phyloP scores from a whole-genome alignment of 1,140 invertebrate genomes.

The Drosophila teissieri region DNA sequence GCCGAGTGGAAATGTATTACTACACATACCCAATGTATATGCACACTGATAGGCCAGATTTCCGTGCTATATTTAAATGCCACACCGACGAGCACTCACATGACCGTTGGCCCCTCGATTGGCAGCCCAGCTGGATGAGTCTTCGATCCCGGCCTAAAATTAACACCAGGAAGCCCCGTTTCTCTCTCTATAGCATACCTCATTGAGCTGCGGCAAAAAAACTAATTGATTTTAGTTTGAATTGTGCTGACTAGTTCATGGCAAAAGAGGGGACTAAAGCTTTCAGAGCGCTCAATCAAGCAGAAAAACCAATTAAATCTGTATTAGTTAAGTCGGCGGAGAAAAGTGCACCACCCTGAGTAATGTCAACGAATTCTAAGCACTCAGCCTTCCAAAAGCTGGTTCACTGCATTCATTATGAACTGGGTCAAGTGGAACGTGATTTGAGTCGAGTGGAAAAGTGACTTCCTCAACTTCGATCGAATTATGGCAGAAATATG shows the following conservation, averaged over 20 bases:
- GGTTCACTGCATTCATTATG: conserved; percentile 19
- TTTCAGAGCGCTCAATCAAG: conserved; percentile 2
- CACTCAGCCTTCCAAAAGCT: conserved; percentile 40
- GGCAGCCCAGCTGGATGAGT: conserved; percentile 5
- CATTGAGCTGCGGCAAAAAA: conserved; percentile 10
- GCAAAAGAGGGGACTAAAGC: conserved; percentile 7
- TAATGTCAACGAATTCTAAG: conserved; percentile 44
- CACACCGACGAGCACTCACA: conserved; percentile 10
- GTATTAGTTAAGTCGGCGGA: conserved; percentile 10
- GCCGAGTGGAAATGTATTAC: conserved; percentile 20
- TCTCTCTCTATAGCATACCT: neutral
- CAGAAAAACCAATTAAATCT: conserved; percentile 22
- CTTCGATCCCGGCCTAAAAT: conserved; percentile 12
- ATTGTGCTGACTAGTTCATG: conserved; percentile 31
- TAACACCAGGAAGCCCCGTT: conserved; percentile 22
- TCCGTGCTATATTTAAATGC: conserved; percentile 57
- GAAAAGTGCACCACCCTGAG: conserved; percentile 25
- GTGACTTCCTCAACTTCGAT: conserved; percentile 29
- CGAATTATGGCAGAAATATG: conserved; percentile 14
- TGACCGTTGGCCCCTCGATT: conserved; percentile 37
- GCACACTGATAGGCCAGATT: conserved; percentile 44
- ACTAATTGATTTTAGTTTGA: conserved; percentile 11
- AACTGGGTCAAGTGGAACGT: conserved; percentile 58
- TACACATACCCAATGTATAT: conserved; percentile 13
- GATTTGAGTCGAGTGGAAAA: conserved; percentile 34